Evolutionary conservation across 2,113 vertebrate genomes (phyloP).

Genomic region (Erinaceus europaeus): DNA sequence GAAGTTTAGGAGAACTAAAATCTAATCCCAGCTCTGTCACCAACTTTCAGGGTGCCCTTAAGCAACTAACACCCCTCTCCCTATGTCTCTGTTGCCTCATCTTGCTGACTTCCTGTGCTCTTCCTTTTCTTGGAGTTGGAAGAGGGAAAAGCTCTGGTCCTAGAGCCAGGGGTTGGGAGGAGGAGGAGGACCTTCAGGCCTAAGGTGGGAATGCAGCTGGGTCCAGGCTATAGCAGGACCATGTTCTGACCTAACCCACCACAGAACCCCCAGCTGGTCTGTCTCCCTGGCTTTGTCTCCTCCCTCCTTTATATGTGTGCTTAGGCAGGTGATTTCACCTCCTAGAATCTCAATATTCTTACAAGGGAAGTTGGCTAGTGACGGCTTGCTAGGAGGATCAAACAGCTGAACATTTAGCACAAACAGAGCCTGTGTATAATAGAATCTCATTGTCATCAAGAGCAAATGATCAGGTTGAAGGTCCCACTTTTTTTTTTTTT

Average conservation of each 20-base stretch:
- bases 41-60: slow-evolving; percentile 5
- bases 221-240: too few relatives aligned
- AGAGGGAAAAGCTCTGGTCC: not conserved
- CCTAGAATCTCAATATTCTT: not conserved
- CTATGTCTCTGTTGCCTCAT: not conserved
- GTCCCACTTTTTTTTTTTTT: too few relatives aligned
- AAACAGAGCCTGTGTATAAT: too few relatives aligned
- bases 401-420: fast-evolving
- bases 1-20: not conserved
- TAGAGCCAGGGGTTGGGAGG: not conserved
- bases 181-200: not conserved
- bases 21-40: not conserved
- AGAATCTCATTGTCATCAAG: too few relatives aligned
- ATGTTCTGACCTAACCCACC: too few relatives aligned
- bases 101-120: not conserved
- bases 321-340: not conserved
- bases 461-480: too few relatives aligned
- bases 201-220: not conserved
- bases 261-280: too few relatives aligned
- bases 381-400: not conserved
- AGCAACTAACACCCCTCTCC: not conserved
- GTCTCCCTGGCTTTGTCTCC: too few relatives aligned
- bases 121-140: not conserved
- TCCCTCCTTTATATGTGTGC: not conserved
- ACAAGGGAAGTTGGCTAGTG: not conserved